Conservation (phyloP, 2,888 invertebrate genomes). For the Gisinianus flammeolus region DNA sequence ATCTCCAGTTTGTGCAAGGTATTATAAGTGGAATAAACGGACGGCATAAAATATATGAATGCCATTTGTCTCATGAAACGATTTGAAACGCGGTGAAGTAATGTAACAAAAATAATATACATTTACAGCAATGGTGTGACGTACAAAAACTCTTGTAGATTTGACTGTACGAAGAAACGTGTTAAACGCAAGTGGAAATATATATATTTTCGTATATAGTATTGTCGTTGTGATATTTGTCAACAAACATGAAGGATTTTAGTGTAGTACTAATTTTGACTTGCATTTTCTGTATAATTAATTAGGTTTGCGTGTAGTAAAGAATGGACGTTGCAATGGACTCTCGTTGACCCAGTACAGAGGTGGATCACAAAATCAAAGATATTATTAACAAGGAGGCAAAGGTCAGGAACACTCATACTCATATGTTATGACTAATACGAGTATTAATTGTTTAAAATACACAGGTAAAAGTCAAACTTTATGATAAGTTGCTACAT, state of each 20-base stretch:
- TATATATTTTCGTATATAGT: not conserved
- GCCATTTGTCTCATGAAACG: no score
- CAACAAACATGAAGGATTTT: not conserved
- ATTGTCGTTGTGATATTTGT: not conserved
- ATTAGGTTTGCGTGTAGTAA: constrained; percentile 50
- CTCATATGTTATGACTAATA: no score
- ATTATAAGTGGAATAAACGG: no score
- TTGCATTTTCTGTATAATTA: not conserved
- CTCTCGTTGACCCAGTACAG: constrained; percentile 2
- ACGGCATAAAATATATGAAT: no score
- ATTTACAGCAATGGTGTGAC: constrained; percentile 55
- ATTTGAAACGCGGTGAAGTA: no score
- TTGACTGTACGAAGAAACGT: constrained; percentile 54
- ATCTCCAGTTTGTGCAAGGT: constrained; percentile 47
- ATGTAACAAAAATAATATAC: no score
- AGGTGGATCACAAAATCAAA: not conserved
- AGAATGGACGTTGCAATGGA: constrained; percentile 48
- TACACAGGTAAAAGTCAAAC: no score
- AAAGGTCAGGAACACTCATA: no score
- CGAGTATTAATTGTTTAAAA: no score
- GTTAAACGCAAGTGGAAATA: constrained; percentile 48
- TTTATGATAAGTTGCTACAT: no score
- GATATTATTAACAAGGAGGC: no score
- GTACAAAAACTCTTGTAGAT: constrained; percentile 52
- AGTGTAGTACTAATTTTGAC: not conserved